These are phyloP conservation scores for Zophobas morio DNA, from an alignment of 1,140 invertebrate species.

Conservation along the genomic window DNA sequence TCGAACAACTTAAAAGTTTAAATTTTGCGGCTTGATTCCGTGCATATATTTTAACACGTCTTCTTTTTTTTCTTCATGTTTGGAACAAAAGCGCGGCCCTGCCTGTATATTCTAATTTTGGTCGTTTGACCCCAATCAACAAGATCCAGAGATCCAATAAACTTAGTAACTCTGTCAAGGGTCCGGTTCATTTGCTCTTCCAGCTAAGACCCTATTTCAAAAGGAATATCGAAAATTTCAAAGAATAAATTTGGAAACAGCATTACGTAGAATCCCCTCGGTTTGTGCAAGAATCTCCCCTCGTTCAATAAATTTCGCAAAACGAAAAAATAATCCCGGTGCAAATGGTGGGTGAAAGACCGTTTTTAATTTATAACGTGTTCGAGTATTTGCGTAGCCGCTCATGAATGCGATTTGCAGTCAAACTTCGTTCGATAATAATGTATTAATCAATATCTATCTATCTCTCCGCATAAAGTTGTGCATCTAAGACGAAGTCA, in stretches of 20 bases:
- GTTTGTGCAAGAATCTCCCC: background rate
- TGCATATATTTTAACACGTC: too few species aligned
- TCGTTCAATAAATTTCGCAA: conserved; percentile 1
- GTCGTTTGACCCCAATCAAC: background rate
- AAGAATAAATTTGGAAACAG: background rate
- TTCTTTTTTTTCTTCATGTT: too few species aligned
- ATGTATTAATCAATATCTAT: conserved; percentile 30
- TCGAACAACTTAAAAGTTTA: too few species aligned
- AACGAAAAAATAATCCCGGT: background rate
- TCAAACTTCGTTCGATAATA: conserved; percentile 28
- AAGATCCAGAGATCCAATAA: background rate
- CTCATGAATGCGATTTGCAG: conserved; percentile 8
- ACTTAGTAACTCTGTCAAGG: background rate
- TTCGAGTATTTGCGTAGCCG: background rate
- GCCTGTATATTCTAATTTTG: background rate
- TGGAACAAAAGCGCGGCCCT: background rate
- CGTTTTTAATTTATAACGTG: conserved; percentile 9
- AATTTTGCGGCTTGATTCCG: too few species aligned
- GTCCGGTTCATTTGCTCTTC: background rate
- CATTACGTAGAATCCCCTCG: background rate
- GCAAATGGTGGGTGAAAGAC: background rate
- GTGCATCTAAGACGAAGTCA: conserved; percentile 15
- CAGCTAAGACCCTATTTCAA: background rate
- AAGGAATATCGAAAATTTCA: background rate
- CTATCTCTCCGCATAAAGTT: conserved; percentile 38